Base-by-base conservation (phyloP, 1,140 invertebrate species). In the Cryptotermes secundus region DNA sequence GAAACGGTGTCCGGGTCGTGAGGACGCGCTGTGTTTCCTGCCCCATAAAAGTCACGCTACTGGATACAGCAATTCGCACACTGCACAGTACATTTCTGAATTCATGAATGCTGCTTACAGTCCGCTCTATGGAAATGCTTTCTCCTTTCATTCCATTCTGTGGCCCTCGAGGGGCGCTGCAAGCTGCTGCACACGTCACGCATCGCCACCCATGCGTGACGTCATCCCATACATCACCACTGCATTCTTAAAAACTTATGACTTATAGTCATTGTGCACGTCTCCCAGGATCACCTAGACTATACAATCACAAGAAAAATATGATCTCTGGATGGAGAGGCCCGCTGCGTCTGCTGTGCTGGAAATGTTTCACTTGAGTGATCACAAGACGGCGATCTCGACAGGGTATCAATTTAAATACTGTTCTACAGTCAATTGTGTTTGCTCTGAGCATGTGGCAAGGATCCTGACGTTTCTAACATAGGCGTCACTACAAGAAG, bases 201-300 rank as follows among this genome's bases (percentile, higher is more conserved):
- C 59, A 72, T 14, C 59, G 59, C 16, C 59, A n/a, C 26, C 59
- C 59, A 72, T 31, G 59, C 59, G 59, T 72, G 59, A 31, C 59
- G 59, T 72, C 59, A 72, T 31, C 59, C 59, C 59, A 72, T 72
- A 72, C 59, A 72, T 72, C 59, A 72, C 59, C 59, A 72, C 26
- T 72, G 26, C 59, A 72, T 72, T 72, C 59, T 72, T 72, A 72
- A 72, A 72, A 72, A 31, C 59, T 72, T 72, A 31, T 14, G n/a
- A 31, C n/a, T 72, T 72, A 72, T 65, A 65, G 53, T 59, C 16
- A 45, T 22, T 26, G 59, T 72, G n/a, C 7, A 72, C 10, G 59
- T 72, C 59, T 72, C 59, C 9, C 59, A 72, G 26, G n/a, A 72
- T 19, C 16, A 19, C 45, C 16, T 49, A 49, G 14, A 14, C 16